Conservation (phyloP, 1,140 invertebrate species). For the Drosophila kepulauana region DNA sequence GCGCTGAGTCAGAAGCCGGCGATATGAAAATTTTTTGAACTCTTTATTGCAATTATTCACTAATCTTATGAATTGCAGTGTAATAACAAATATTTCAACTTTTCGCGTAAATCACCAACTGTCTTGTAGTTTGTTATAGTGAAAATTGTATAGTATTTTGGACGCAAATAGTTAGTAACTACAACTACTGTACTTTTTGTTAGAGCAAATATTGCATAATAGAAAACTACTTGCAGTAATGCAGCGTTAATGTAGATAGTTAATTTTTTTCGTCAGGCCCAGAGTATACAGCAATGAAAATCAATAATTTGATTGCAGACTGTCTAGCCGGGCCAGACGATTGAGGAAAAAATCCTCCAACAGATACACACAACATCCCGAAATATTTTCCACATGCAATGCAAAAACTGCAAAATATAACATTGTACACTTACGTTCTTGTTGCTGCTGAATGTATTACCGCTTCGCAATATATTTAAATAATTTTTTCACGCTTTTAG, state of each 20-base stretch:
- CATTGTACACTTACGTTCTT: slow-evolving; percentile 40
- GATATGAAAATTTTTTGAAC: slow-evolving; percentile 18
- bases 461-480: not conserved
- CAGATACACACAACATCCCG: slow-evolving; percentile 60
- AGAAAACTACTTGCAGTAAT: not conserved
- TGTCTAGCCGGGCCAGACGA: slow-evolving; percentile 12
- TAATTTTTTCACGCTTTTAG: slow-evolving; percentile 20
- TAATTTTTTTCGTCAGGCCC: not conserved
- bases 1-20: slow-evolving; percentile 63
- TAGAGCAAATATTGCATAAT: slow-evolving; percentile 21
- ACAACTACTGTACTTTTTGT: slow-evolving; percentile 27
- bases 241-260: not conserved
- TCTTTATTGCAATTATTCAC: not conserved
- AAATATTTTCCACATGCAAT: slow-evolving; percentile 12
- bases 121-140: not conserved
- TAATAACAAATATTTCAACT: not conserved
- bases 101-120: not conserved
- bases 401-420: not conserved
- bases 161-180: not conserved
- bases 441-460: not conserved
- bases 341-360: slow-evolving; percentile 44
- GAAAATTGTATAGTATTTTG: no score
- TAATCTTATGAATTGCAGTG: not conserved
- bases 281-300: slow-evolving; percentile 33
- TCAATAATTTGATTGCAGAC: slow-evolving; percentile 68